Evolutionary conservation across 2,113 vertebrate species (phyloP), one percentile per base, ranked within the genome.

Genomic region (Dolichallabes microphthalmus): DNA sequence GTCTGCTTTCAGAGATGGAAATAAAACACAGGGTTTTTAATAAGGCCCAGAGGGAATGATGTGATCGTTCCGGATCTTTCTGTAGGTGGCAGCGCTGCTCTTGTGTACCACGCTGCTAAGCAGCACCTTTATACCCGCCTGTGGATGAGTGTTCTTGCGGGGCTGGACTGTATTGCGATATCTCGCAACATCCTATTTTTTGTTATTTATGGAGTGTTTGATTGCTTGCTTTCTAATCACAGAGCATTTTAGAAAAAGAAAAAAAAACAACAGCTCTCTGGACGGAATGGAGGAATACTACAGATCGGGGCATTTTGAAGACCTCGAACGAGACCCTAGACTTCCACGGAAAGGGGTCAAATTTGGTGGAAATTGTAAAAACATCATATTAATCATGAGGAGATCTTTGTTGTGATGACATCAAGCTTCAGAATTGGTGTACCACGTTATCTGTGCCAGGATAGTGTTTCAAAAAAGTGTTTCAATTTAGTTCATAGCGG

Each of bases 51-150:
- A 78, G 89, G 89, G 89, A 90, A 45, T 11, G 55, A 69, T 45
- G 45, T 45, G 77, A 27, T 45, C 17, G 19, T 45, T 82, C 64
- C 57, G 45, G 52, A 35, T 55, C 64, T n/a, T 63, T 73, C 87
- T 87, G 86, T 90, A 90, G 89, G 86, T 88, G 89, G 89, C 89
- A 89, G 79, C 80, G 80, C 22, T 81, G 89, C 80, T 80, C 87
- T 87, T 88, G 66, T 19, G 5, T 63, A 73, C 73, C 35, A 0
- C 19, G 30, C 10, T 75, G 27, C 76, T 79, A 13, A 79, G 60
- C 55, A 35, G 27, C 32, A 25, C 2, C 32, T n/a, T 50, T 20
- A 32, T 17, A 64, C 30, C 77, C 52, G 45, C 52, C 39, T 64
- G 82, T 8, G 14, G 11, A 55, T n/a, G 69, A 4, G 76, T 15